These are phyloP conservation scores for Paedocypris micromegethes DNA, from an alignment of 2,797 vertebrate species.

Conservation along the genomic window DNA sequence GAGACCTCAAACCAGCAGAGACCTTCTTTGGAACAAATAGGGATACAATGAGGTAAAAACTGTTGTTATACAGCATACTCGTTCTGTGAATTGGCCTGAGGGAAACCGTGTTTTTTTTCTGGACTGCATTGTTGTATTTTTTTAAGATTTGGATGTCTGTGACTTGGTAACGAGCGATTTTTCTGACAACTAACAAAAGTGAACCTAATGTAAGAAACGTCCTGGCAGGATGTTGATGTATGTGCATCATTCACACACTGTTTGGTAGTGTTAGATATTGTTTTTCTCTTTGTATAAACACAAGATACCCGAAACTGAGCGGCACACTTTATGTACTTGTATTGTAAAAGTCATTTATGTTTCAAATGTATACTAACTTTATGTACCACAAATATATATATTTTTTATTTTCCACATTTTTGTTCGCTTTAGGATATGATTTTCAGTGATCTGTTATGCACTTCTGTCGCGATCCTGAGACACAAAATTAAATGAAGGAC, in stretches of 20 bases:
- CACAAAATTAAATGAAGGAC: background rate
- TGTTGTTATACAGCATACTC: constrained; percentile 31
- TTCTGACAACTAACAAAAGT: constrained; percentile 63
- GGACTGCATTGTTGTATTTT: constrained; percentile 61
- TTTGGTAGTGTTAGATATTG: constrained; percentile 40
- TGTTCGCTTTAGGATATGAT: constrained; percentile 17
- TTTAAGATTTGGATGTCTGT: constrained; percentile 49
- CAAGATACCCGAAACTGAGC: constrained; percentile 33
- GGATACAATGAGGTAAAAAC: constrained; percentile 5
- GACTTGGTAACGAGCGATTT: constrained; percentile 45
- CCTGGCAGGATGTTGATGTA: constrained; percentile 56
- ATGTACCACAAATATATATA: constrained; percentile 35
- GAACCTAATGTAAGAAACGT: constrained; percentile 64
- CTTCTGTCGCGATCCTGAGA: background rate
- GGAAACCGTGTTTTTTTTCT: constrained; percentile 55
- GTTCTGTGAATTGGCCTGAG: constrained; percentile 38
- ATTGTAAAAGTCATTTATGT: constrained; percentile 1
- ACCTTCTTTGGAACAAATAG: no score
- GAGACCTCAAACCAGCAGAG: background rate
- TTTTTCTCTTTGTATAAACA: constrained; percentile 40
- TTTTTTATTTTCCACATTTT: constrained; percentile 13
- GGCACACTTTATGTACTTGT: constrained; percentile 32
- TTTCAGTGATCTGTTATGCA: constrained; percentile 1
- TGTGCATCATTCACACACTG: constrained; percentile 42
- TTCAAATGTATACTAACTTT: constrained; percentile 29